These are phyloP conservation scores for Tinamus major DNA, from an alignment of 2,797 vertebrate species.

Conservation along the genomic window DNA sequence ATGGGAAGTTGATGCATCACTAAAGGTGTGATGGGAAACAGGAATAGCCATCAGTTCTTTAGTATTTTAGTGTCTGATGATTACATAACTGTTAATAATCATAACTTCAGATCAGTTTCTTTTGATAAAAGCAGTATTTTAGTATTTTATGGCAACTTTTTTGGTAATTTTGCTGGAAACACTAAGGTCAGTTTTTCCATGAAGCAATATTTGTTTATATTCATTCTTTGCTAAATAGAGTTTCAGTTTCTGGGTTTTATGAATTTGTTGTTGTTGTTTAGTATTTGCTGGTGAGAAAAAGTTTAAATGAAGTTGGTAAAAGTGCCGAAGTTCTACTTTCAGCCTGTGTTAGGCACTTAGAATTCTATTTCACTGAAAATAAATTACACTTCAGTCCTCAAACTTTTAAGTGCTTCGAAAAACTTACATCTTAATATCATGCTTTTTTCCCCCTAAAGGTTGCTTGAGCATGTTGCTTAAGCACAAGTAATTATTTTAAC, in stretches of 20 bases:
- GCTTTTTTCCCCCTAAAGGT: background rate
- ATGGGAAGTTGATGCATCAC: background rate
- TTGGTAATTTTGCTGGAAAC: background rate
- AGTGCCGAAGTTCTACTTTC: background rate
- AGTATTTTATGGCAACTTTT: background rate
- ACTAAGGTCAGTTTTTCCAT: background rate
- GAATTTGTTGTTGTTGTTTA: background rate
- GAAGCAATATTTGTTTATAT: background rate
- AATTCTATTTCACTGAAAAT: constrained; percentile 1
- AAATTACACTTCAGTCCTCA: background rate
- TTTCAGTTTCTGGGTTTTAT: background rate
- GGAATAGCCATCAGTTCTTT: background rate
- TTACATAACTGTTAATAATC: background rate
- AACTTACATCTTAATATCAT: background rate
- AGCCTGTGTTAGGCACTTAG: background rate
- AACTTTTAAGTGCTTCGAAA: background rate
- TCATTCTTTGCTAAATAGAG: background rate
- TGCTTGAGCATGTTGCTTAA: background rate
- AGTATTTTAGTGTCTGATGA: background rate
- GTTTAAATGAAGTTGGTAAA: constrained; percentile 26
- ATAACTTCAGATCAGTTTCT: background rate
- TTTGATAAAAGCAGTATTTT: background rate
- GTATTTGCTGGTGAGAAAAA: background rate
- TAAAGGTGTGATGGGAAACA: background rate
- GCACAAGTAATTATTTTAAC: background rate